Evolutionary conservation across 2,888 invertebrate genomes (phyloP).

Genomic region (Athalia circularis): DNA sequence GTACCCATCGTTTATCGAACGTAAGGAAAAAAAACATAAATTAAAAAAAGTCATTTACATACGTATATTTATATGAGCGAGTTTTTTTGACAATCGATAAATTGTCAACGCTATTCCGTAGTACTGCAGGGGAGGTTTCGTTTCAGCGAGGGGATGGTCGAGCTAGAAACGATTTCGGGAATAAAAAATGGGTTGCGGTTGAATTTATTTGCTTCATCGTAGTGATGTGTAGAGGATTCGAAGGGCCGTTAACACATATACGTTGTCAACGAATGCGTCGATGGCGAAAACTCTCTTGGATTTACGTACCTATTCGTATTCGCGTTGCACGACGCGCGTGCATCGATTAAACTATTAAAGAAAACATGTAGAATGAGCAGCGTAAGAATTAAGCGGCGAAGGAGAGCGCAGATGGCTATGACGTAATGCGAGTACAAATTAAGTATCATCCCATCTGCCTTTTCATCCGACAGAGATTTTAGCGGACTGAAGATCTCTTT

Average conservation of each 20-base stretch:
- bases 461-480: constrained; percentile 14
- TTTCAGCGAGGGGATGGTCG: background rate
- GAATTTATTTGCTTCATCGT: constrained; percentile 12
- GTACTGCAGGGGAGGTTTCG: too few species aligned
- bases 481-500: background rate
- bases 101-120: too few species aligned
- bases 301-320: background rate
- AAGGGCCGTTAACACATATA: background rate
- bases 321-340: background rate
- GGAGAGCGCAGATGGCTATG: constrained; percentile 29
- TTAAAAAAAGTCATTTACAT: too few species aligned
- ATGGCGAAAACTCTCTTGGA: constrained; percentile 24
- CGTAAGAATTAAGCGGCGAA: background rate
- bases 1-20: background rate
- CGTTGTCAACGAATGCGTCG: background rate
- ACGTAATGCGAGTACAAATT: constrained; percentile 16
- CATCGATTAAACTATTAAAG: constrained; percentile 19
- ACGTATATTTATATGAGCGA: too few species aligned
- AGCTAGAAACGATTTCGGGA: constrained; percentile 5
- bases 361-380: background rate
- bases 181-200: background rate
- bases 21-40: background rate
- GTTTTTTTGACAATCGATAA: too few species aligned
- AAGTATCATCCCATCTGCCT: constrained; percentile 40
- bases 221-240: constrained; percentile 12